These are phyloP conservation scores for Patella ulyssiponensis DNA, from an alignment of 2,888 invertebrate species.

Conservation along the genomic window DNA sequence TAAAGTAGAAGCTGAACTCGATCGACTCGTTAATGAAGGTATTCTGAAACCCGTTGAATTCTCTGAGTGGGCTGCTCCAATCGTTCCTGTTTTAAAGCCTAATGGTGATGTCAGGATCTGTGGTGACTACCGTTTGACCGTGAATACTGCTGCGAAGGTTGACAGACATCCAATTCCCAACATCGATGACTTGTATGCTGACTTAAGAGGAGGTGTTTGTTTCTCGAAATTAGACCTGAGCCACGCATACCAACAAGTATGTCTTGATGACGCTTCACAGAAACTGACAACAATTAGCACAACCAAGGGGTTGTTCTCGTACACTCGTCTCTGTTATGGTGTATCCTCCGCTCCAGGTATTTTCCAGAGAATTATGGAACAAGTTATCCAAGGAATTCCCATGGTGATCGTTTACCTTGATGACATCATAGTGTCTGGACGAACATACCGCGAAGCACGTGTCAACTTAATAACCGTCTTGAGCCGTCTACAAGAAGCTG, in stretches of 20 bases:
- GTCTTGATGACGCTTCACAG: conserved; percentile 36
- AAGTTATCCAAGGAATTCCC: conserved; percentile 33
- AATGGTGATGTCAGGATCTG: conserved; percentile 33
- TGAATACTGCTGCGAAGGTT: conserved; percentile 26
- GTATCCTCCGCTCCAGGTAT: conserved; percentile 35
- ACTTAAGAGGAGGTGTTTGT: conserved; percentile 32
- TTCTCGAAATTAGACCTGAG: conserved; percentile 43
- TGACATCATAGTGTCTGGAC: too few species aligned
- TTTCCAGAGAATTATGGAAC: conserved; percentile 45
- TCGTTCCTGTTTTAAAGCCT: conserved; percentile 38
- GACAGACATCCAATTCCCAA: conserved; percentile 39
- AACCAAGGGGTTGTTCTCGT: conserved; percentile 38
- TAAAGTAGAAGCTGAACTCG: conserved; percentile 11
- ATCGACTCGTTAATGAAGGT: neutral
- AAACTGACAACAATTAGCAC: conserved; percentile 42
- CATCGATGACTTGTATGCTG: too few species aligned
- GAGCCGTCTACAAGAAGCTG: too few species aligned
- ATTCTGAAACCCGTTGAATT: conserved; percentile 10
- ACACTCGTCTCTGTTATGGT: conserved; percentile 37
- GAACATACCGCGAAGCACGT: too few species aligned
- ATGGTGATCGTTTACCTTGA: conserved; percentile 38
- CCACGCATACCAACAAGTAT: conserved; percentile 44
- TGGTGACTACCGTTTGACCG: conserved; percentile 38
- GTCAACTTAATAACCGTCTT: too few species aligned
- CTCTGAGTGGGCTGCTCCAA: conserved; percentile 33